Evolutionary conservation across 2,113 vertebrate genomes (phyloP).

Genomic region (Columba livia): DNA sequence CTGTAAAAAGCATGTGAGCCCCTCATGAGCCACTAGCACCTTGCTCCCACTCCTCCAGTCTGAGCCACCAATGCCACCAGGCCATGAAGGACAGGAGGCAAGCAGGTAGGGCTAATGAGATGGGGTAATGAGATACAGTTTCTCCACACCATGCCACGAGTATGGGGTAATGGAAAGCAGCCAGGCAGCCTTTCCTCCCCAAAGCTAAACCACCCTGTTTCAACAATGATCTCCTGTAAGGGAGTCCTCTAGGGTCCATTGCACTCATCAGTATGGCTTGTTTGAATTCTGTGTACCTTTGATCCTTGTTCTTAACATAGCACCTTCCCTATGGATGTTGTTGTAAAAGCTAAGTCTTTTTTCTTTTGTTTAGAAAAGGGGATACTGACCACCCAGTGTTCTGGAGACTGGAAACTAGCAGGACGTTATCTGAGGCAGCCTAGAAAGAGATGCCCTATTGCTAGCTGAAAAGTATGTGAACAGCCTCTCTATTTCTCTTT

Average conservation of each 20-base stretch:
- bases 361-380: neutral
- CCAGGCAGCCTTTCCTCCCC: neutral
- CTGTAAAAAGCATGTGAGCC: neutral
- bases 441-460: neutral
- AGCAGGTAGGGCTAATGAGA: neutral
- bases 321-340: neutral
- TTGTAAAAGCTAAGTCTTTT: neutral
- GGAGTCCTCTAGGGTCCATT: neutral
- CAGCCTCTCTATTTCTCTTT: neutral
- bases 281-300: neutral
- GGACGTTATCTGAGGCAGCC: neutral
- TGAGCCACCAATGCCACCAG: neutral
- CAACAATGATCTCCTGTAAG: neutral
- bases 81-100: neutral
- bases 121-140: neutral
- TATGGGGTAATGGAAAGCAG: neutral
- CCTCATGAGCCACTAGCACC: neutral
- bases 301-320: neutral
- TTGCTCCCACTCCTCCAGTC: neutral
- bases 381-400: neutral
- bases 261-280: neutral
- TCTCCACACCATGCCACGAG: rapidly evolving
- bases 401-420: neutral
- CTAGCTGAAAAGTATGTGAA: neutral
- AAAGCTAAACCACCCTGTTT: neutral